A percentile compares a stretch with the other conserved stretches of the same genome.
Conservation (phyloP, 2,888 invertebrate genomes). For the Hoplodrina ambigua region DNA sequence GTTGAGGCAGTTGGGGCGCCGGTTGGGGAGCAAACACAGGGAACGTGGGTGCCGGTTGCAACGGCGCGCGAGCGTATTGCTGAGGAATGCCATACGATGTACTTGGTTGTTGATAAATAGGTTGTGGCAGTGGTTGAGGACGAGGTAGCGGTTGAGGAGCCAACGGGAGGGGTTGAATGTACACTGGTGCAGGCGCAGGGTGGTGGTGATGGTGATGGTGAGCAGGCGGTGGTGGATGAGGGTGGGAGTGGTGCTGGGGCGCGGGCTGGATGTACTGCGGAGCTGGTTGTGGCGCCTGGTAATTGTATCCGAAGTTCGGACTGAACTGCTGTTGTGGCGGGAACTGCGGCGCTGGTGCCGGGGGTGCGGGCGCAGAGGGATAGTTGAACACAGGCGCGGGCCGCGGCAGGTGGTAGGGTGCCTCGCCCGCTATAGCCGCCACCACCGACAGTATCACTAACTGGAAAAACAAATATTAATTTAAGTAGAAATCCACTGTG, state of each 20-base stretch:
- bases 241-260: conserved; percentile 50
- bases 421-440: conserved; percentile 80
- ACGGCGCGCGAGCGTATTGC: conserved; percentile 35
- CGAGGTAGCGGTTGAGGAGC: conserved; percentile 32
- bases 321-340: conserved; percentile 63
- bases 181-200: conserved; percentile 38
- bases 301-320: conserved; percentile 71
- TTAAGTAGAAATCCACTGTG: conserved; percentile 55
- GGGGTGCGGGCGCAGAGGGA: conserved; percentile 66
- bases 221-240: conserved; percentile 49
- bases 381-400: conserved; percentile 79
- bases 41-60: conserved; percentile 23
- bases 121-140: conserved; percentile 59
- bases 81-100: conserved; percentile 56
- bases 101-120: conserved; percentile 58
- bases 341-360: conserved; percentile 59
- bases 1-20: conserved; percentile 57
- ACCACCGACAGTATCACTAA: conserved; percentile 80
- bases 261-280: conserved; percentile 66
- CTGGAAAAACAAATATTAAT: conserved; percentile 71
- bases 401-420: conserved; percentile 83
- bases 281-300: conserved; percentile 68
- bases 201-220: conserved; percentile 57
- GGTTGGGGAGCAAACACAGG: conserved; percentile 52
- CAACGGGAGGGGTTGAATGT: conserved; percentile 37